A percentile compares a stretch with the other conserved stretches of the same genome.
Evolutionary conservation across 64 coral and sea anemone genomes (phyloP).

Genomic region (Pocillopora verrucosa): DNA sequence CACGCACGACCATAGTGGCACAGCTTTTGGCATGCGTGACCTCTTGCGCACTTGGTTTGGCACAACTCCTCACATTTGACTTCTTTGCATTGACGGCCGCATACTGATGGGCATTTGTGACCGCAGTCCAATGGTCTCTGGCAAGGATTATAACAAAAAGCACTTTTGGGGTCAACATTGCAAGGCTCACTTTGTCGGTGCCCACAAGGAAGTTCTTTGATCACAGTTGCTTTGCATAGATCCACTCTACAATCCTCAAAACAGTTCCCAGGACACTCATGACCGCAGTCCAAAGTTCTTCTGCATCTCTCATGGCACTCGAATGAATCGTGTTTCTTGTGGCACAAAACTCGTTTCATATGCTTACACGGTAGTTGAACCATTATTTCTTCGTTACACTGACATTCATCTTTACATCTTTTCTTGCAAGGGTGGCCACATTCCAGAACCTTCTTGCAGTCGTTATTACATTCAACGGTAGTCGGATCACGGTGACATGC

Average conservation of each 20-base stretch:
- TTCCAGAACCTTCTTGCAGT: slow-evolving; percentile 6
- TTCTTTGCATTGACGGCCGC: not conserved
- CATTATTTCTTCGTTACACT: slow-evolving; percentile 14
- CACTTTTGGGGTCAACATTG: slow-evolving; percentile 31
- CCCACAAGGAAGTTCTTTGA: slow-evolving; percentile 40
- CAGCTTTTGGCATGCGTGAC: not conserved
- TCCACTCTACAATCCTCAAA: slow-evolving; percentile 2
- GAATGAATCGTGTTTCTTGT: not conserved
- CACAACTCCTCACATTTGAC: not conserved
- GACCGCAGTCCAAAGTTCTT: slow-evolving; percentile 37
- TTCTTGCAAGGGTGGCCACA: slow-evolving; percentile 53
- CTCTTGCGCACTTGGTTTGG: not conserved
- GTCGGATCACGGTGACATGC: slow-evolving; percentile 28
- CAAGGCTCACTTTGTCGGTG: slow-evolving; percentile 50
- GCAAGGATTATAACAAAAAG: slow-evolving; percentile 23
- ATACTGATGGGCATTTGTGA: slow-evolving; percentile 23
- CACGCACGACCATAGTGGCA: slow-evolving; percentile 9
- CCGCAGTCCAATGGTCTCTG: slow-evolving; percentile 39
- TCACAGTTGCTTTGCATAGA: not conserved
- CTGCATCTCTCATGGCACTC: slow-evolving; percentile 44
- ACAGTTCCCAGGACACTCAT: slow-evolving; percentile 42
- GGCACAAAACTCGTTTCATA: slow-evolving; percentile 1
- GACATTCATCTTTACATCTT: slow-evolving; percentile 35
- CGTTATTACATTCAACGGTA: not conserved
- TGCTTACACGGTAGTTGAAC: slow-evolving; percentile 32